These are phyloP conservation scores for Himalopsyche anomala DNA, from an alignment of 2,888 invertebrate species.

Conservation along the genomic window DNA sequence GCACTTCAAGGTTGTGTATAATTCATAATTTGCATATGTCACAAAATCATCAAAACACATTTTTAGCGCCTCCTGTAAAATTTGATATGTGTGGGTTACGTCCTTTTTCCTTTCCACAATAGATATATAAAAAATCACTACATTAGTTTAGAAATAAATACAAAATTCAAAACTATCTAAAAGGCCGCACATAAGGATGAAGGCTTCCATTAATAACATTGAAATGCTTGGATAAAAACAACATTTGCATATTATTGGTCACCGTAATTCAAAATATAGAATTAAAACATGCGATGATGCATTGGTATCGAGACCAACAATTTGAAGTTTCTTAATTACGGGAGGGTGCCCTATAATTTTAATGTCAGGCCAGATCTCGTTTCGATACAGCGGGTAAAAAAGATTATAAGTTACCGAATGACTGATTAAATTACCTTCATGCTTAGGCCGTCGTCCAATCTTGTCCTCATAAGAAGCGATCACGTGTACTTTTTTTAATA, in stretches of 20 bases:
- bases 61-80: too few species aligned
- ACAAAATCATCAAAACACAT: too few species aligned
- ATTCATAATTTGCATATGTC: too few species aligned
- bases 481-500: neutral
- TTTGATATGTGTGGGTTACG: too few species aligned
- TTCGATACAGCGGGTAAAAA: neutral
- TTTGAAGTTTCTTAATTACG: slow-evolving; percentile 27
- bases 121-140: too few species aligned
- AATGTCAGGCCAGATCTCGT: slow-evolving; percentile 30
- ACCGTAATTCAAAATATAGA: neutral
- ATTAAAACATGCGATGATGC: neutral
- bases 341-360: slow-evolving; percentile 44
- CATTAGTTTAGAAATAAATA: too few species aligned
- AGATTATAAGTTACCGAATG: neutral
- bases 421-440: neutral
- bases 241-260: neutral
- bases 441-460: neutral
- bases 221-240: too few species aligned
- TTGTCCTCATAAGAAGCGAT: neutral
- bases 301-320: slow-evolving; percentile 5
- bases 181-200: too few species aligned
- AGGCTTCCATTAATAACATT: too few species aligned
- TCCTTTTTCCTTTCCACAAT: too few species aligned
- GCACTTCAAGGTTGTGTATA: too few species aligned
- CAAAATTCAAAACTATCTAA: too few species aligned